Conservation (phyloP, 2,888 invertebrate species). For the Uropetala carovei region DNA sequence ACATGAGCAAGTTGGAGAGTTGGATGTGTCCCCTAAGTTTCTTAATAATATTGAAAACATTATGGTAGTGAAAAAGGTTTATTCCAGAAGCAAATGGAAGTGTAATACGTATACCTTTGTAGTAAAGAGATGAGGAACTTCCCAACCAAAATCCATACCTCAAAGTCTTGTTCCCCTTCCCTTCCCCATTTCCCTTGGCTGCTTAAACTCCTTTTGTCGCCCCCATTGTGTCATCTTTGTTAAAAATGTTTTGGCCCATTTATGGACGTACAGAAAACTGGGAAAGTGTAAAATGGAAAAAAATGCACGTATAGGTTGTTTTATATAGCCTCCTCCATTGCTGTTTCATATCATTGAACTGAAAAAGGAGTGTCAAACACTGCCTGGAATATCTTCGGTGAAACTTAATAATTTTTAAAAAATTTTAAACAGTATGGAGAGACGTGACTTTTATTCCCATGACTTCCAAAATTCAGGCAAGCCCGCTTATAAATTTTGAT, state of each 20-base stretch:
- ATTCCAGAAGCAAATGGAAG: slow-evolving; percentile 63
- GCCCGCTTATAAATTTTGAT: slow-evolving; percentile 59
- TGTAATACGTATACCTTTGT: slow-evolving; percentile 64
- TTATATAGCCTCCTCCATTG: slow-evolving; percentile 58
- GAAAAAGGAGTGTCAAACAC: slow-evolving; percentile 57
- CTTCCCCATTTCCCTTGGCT: slow-evolving; percentile 49
- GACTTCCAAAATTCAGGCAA: slow-evolving; percentile 64
- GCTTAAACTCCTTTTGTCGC: slow-evolving; percentile 41
- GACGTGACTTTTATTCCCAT: slow-evolving; percentile 62
- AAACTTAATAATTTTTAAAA: slow-evolving; percentile 36
- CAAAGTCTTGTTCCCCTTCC: slow-evolving; percentile 55
- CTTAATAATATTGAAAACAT: slow-evolving; percentile 57
- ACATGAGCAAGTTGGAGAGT: slow-evolving; percentile 63
- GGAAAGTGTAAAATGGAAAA: slow-evolving; percentile 51
- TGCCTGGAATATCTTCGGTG: slow-evolving; percentile 57
- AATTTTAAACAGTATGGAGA: slow-evolving; percentile 62
- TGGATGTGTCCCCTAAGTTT: slow-evolving; percentile 64
- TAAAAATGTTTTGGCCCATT: slow-evolving; percentile 40
- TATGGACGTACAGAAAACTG: slow-evolving; percentile 45
- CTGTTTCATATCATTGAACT: slow-evolving; percentile 64
- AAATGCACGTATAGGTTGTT: slow-evolving; percentile 58
- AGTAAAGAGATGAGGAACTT: slow-evolving; percentile 64
- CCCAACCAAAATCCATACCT: slow-evolving; percentile 61
- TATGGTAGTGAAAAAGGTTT: slow-evolving; percentile 61
- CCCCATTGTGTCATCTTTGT: slow-evolving; percentile 45